Evolutionary conservation across 2,888 invertebrate genomes (phyloP), one percentile per base, ranked within the genome.

Genomic region (Synergus laeviventris): DNA sequence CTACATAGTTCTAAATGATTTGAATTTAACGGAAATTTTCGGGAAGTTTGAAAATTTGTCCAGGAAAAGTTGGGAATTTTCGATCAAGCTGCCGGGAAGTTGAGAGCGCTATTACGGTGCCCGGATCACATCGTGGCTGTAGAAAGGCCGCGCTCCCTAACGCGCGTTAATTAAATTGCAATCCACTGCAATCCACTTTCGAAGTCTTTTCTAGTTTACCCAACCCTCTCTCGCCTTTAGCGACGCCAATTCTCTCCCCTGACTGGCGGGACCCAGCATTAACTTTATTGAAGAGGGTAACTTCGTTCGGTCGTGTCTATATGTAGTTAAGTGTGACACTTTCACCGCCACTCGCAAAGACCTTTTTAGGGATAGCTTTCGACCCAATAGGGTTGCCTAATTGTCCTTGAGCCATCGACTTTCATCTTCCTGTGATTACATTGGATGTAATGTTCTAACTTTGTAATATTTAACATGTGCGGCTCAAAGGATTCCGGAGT

Each of bases 281-380:
- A 83, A 82, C 82, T 82, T 82, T 79, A 82, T 84, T 73, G 84
- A 78, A 78, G 79, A 77, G 79, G 76, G 82, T 82, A 83, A 82
- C 81, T 82, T 81, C 66, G 80, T 84, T 81, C 76, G 59, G 66
- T 62, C 79, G 39, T 31, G 39, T 60, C 74, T 21, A 74, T 60
- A 21, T 74, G 54, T 38, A 49, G 73, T 62, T 62, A 62, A 62
- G 62, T 70, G 70, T 54, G 16, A 49, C 24, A 36, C 70, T 70
- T 70, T 70, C 12, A 70, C 70, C 24, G 45, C 31, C 70, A 49
- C 70, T 70, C 31, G 42, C 49, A 70, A 49, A 36, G 49, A 36
- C 36, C 70, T 70, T 49, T 70, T 70, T 70, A 70, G 70, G 70
- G 70, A 45, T 18, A 12, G 64, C 45, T 49, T 24, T 45, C 49